These are phyloP conservation scores for Nerophis lumbriciformis DNA, from an alignment of 2,113 vertebrate genomes.

Conservation along the genomic window DNA sequence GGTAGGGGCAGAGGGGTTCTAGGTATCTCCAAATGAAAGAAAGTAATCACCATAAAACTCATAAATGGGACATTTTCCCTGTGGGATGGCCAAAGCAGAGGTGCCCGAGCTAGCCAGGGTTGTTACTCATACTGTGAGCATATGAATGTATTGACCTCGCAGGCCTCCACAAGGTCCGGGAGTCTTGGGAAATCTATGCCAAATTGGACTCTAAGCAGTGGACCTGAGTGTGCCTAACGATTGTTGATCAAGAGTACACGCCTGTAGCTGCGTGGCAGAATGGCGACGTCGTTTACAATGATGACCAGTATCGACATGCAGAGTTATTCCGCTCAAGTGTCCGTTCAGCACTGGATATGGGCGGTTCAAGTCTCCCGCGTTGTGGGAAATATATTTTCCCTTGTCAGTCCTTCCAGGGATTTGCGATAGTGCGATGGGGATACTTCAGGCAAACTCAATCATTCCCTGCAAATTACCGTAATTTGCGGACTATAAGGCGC, in stretches of 20 bases:
- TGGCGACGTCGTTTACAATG: conserved; percentile 12
- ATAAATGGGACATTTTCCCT: conserved; percentile 27
- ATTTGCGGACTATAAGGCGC: too few species aligned
- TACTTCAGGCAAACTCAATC: too few species aligned
- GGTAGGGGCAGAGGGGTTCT: neutral
- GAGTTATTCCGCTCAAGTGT: conserved; percentile 28
- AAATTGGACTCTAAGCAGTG: conserved; percentile 57
- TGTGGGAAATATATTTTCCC: conserved; percentile 8
- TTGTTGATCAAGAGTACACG: conserved; percentile 34
- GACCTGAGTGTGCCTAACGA: conserved; percentile 57
- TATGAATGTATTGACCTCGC: conserved; percentile 27
- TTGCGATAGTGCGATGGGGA: too few species aligned
- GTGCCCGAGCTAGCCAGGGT: conserved; percentile 5
- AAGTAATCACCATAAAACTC: conserved; percentile 55
- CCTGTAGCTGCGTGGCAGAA: conserved; percentile 9
- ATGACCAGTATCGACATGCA: conserved; percentile 22
- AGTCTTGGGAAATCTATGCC: conserved; percentile 56
- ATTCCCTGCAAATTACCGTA: too few species aligned
- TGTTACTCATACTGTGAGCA: conserved; percentile 24
- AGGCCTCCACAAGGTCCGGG: conserved; percentile 15
- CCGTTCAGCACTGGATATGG: conserved; percentile 14
- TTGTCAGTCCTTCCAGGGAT: too few species aligned
- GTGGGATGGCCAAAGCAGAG: conserved; percentile 2
- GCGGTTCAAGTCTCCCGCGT: conserved; percentile 28
- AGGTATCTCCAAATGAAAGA: conserved; percentile 46